Conservation (phyloP, 2,113 vertebrate species). For the Bucco capensis region DNA sequence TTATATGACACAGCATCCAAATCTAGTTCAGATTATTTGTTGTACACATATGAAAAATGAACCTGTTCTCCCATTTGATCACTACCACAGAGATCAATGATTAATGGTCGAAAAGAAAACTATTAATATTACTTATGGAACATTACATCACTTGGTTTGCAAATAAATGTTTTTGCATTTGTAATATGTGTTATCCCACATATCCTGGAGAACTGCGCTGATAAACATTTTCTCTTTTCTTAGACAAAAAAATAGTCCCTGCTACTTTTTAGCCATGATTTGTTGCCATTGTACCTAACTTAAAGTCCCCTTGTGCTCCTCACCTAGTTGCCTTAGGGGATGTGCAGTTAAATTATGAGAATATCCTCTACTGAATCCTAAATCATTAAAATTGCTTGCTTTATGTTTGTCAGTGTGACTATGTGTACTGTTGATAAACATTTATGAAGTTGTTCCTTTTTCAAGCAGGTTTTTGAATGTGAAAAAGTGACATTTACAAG, state of each 20-base stretch:
- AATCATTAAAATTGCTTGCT: neutral
- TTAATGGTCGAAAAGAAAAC: neutral
- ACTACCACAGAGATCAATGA: neutral
- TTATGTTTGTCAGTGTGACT: neutral
- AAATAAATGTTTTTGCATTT: neutral
- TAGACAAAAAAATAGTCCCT: neutral
- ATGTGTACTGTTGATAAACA: neutral
- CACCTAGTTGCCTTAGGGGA: neutral
- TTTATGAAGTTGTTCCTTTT: neutral
- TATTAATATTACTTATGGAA: neutral
- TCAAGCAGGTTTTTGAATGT: neutral
- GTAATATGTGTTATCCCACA: neutral
- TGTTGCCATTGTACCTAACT: neutral
- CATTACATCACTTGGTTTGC: neutral
- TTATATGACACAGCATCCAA: neutral
- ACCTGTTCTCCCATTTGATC: neutral
- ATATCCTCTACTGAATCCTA: neutral
- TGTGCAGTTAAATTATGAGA: neutral
- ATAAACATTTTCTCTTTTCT: neutral
- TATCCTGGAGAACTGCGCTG: neutral
- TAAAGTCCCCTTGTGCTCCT: neutral
- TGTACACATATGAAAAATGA: neutral
- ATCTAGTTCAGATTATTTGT: neutral
- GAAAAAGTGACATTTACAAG: neutral
- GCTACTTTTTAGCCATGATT: neutral